Evolutionary conservation across 1,140 invertebrate species (phyloP).

Genomic region (Cydia pomonella): DNA sequence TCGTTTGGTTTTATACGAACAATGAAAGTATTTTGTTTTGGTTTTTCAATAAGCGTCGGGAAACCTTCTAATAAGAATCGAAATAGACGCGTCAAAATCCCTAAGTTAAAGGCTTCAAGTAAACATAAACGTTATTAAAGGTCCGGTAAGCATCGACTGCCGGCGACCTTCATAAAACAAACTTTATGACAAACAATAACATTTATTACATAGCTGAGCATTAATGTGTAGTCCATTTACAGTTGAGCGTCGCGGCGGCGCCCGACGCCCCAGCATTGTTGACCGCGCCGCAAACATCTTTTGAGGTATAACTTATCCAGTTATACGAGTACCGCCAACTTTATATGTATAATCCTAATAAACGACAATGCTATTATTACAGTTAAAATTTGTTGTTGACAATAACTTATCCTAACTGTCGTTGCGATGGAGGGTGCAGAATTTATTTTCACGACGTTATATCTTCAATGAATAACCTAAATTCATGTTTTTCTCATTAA

Average conservation of each 20-base stretch:
- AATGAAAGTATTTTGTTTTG: conserved; percentile 20
- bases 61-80: conserved; percentile 43
- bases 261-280: conserved; percentile 47
- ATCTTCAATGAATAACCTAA: conserved; percentile 3
- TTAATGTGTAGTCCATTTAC: conserved; percentile 74
- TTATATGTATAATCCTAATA: conserved; percentile 47
- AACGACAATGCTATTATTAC: conserved; percentile 18
- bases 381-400: conserved; percentile 17
- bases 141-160: conserved; percentile 52
- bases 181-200: conserved; percentile 78
- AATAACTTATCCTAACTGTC: conserved; percentile 13
- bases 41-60: conserved; percentile 34
- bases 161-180: conserved; percentile 71
- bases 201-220: conserved; percentile 75
- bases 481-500: neutral
- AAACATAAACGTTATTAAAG: conserved; percentile 61
- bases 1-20: conserved; percentile 11
- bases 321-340: conserved; percentile 41
- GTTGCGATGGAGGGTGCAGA: neutral
- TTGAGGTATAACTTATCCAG: conserved; percentile 50
- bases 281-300: conserved; percentile 53
- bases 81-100: conserved; percentile 50
- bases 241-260: conserved; percentile 61
- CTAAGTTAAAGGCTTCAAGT: conserved; percentile 45
- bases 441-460: conserved; percentile 4